Percentiles rank a stretch among this genome's conserved stretches.
Conservation (phyloP, 1,140 invertebrate genomes). For the Drosophila ogumai region DNA sequence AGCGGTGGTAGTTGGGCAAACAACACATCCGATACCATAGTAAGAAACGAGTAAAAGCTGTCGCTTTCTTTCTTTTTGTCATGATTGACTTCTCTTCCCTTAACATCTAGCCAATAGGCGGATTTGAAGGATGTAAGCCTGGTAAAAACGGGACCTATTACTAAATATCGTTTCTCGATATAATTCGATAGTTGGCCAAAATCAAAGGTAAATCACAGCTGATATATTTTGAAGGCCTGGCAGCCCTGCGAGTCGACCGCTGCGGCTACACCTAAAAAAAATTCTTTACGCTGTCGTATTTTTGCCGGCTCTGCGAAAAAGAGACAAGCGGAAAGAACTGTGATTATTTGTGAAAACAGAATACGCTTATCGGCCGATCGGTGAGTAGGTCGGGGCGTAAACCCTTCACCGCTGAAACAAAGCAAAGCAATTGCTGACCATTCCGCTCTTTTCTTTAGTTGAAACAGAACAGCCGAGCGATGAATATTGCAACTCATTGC, state of each 20-base stretch:
- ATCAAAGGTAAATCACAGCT: not conserved
- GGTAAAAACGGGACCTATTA: not conserved
- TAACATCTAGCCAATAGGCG: not conserved
- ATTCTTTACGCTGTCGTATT: not conserved
- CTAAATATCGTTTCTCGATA: not conserved
- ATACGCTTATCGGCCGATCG: constrained; percentile 29
- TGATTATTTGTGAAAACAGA: constrained; percentile 7
- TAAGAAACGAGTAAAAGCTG: too few relatives aligned
- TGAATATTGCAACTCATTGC: constrained; percentile 74
- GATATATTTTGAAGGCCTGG: not conserved
- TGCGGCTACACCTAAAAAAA: constrained; percentile 31
- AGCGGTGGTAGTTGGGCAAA: not conserved
- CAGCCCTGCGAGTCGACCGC: constrained; percentile 1
- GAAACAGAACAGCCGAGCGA: constrained; percentile 25
- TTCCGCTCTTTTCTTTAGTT: constrained; percentile 17
- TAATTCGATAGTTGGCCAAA: not conserved
- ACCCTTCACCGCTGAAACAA: constrained; percentile 4
- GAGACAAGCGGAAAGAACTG: constrained; percentile 16
- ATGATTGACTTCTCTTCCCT: too few relatives aligned
- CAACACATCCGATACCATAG: not conserved
- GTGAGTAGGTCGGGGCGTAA: constrained; percentile 39
- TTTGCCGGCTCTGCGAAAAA: constrained; percentile 27
- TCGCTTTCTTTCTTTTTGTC: too few relatives aligned
- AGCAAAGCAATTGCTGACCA: constrained; percentile 4
- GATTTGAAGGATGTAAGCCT: not conserved